These are phyloP conservation scores for Tetranychus truncatus DNA, from an alignment of 2,888 invertebrate species.

Conservation along the genomic window DNA sequence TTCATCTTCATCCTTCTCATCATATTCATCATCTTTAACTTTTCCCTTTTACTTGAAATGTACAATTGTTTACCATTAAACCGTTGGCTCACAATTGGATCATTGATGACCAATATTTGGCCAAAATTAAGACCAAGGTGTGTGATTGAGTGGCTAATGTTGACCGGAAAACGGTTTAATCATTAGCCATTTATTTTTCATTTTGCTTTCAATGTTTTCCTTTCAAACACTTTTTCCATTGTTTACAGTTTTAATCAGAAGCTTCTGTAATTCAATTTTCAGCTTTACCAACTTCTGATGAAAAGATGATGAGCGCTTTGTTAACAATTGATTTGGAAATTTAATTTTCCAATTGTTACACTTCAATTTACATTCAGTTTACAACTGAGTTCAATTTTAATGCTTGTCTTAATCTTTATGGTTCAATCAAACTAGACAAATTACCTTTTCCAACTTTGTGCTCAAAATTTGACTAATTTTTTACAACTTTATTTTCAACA, in stretches of 20 bases:
- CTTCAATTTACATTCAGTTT: no score
- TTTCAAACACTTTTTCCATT: not conserved
- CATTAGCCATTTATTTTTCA: not conserved
- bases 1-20: not conserved
- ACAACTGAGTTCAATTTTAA: no score
- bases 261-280: no score
- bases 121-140: not conserved
- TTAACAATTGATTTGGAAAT: no score
- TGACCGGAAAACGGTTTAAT: not conserved
- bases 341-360: no score
- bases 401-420: no score
- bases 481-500: no score
- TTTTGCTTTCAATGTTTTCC: not conserved
- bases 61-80: not conserved
- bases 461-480: no score
- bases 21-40: not conserved
- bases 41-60: not conserved
- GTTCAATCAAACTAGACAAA: no score
- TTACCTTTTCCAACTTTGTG: no score
- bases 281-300: no score
- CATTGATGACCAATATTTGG: not conserved
- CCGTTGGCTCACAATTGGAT: not conserved
- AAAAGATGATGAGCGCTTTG: no score
- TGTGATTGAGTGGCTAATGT: not conserved
- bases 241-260: not conserved